Evolutionary conservation across 2,888 invertebrate genomes (phyloP).

Genomic region (Chymomyza procnemis): DNA sequence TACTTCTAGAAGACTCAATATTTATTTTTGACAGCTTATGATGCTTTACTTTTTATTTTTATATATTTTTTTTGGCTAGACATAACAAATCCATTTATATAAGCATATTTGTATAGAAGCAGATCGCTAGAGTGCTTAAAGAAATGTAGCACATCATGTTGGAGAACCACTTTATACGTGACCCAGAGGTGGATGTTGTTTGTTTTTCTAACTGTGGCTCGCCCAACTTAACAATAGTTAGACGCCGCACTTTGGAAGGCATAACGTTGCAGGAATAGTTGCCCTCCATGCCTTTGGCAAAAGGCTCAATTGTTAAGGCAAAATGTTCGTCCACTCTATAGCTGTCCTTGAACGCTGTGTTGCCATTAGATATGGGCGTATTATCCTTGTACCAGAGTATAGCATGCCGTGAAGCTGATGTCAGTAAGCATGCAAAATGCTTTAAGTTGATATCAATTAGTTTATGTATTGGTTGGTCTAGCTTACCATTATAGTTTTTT

Average conservation of each 20-base stretch:
- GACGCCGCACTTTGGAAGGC: constrained; percentile 30
- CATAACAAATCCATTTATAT: not conserved
- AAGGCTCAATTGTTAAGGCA: constrained; percentile 36
- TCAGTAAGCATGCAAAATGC: not conserved
- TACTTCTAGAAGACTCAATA: not conserved
- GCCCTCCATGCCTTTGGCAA: constrained; percentile 39
- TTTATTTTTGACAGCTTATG: not conserved
- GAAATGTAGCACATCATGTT: not conserved
- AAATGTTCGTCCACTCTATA: constrained; percentile 38
- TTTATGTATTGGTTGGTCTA: not conserved
- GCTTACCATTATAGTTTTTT: constrained; percentile 51
- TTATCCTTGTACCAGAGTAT: constrained; percentile 50
- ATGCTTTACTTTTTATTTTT: too few species aligned
- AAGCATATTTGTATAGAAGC: not conserved
- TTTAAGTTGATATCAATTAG: not conserved
- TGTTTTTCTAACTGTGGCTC: constrained; percentile 14
- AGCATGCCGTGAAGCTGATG: constrained; percentile 35
- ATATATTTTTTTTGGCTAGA: not conserved
- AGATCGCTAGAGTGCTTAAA: not conserved
- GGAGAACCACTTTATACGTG: not conserved
- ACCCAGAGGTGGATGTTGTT: not conserved
- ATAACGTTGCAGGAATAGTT: constrained; percentile 37
- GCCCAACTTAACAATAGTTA: constrained; percentile 33
- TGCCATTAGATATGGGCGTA: constrained; percentile 27
- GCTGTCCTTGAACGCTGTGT: constrained; percentile 11